Conservation (phyloP, 2,113 vertebrate species). For the Melospiza melodia region DNA sequence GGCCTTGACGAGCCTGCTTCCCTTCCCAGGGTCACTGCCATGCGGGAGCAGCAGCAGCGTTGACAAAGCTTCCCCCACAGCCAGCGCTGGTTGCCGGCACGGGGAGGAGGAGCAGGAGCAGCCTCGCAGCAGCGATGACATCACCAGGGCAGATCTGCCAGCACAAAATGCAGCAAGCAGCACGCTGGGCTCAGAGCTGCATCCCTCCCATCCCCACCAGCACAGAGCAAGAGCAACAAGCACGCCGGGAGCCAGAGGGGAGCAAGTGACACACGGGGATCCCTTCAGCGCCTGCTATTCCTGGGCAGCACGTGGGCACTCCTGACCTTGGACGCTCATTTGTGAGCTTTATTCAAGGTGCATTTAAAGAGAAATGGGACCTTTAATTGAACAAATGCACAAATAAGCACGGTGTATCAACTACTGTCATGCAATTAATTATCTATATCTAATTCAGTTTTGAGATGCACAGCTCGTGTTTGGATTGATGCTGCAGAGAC, state of each 20-base stretch:
- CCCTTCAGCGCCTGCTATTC: not conserved
- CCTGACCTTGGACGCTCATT: not conserved
- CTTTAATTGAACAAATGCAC: not conserved
- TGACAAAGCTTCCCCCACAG: not conserved
- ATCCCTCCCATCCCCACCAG: not conserved
- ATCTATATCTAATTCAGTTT: not conserved
- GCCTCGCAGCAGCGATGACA: constrained; percentile 53
- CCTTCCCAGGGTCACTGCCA: not conserved
- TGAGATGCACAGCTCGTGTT: not conserved
- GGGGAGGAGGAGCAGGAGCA: constrained; percentile 6
- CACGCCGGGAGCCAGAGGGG: not conserved
- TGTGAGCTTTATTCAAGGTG: not conserved
- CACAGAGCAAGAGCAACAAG: not conserved
- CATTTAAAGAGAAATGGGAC: not conserved
- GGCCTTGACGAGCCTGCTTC: not conserved
- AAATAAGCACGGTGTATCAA: not conserved
- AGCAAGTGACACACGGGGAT: not conserved
- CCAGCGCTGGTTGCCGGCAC: not conserved
- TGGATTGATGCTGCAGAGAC: not conserved
- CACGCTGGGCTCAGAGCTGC: not conserved
- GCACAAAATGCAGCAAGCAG: not conserved
- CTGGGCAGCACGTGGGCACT: not conserved
- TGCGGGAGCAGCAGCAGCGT: not conserved
- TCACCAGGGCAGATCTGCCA: constrained; percentile 37
- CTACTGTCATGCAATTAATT: not conserved